Conservation (phyloP, 2,888 invertebrate genomes). For the Drosophila peninsularis region DNA sequence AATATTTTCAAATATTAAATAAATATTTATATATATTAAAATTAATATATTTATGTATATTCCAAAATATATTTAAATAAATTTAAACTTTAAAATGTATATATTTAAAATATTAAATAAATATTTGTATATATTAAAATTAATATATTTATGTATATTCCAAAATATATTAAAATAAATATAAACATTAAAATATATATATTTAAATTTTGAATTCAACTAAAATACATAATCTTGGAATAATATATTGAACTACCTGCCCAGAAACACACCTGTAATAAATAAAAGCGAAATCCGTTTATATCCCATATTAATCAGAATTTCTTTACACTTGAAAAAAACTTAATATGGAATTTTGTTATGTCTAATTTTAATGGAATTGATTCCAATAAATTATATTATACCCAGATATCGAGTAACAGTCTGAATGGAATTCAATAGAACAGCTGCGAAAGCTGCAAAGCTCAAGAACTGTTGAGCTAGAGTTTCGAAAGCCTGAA, state of each 20-base stretch:
- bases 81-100: no score
- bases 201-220: not conserved
- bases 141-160: no score
- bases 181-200: not conserved
- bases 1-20: no score
- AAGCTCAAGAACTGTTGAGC: not conserved
- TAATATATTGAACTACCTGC: not conserved
- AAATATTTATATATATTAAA: no score
- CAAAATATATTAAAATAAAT: no score
- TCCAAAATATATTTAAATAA: no score
- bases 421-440: slow-evolving; percentile 1
- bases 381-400: not conserved
- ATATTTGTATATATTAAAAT: no score
- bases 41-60: no score
- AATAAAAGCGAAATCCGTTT: not conserved
- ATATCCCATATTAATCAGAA: not conserved
- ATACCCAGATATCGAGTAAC: not conserved
- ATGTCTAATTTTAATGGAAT: no score
- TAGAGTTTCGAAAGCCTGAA: not conserved
- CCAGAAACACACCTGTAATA: not conserved
- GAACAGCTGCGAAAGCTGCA: slow-evolving; percentile 17
- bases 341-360: not conserved
- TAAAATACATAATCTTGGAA: not conserved
- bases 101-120: no score
- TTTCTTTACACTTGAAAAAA: not conserved